These are phyloP conservation scores for Promerops cafer DNA, from an alignment of 2,113 vertebrate species.

Conservation along the genomic window DNA sequence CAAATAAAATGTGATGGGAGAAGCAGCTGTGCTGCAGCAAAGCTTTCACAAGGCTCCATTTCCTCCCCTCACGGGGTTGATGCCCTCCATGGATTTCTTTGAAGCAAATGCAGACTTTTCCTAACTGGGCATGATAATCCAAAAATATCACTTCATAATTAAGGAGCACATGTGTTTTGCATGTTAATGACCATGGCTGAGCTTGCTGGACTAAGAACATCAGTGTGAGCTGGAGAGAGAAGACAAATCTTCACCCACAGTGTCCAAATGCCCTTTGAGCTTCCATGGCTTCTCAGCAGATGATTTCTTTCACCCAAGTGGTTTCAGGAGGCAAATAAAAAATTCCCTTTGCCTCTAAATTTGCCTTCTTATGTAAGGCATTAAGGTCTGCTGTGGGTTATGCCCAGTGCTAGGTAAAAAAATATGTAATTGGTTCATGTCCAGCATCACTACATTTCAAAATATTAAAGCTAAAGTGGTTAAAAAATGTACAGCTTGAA, in stretches of 20 bases:
- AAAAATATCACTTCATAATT: neutral
- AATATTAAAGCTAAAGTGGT: neutral
- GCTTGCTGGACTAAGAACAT: neutral
- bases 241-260: neutral
- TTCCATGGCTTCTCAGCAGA: neutral
- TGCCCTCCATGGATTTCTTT: neutral
- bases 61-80: neutral
- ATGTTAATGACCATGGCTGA: neutral
- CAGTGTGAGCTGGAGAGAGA: neutral
- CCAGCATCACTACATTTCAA: neutral
- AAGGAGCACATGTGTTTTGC: neutral
- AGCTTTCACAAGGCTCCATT: neutral
- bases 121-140: neutral
- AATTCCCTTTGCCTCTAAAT: neutral
- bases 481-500: neutral
- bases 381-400: neutral
- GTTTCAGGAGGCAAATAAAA: neutral
- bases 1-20: neutral
- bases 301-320: neutral
- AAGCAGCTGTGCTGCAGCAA: neutral
- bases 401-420: neutral
- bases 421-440: rapidly evolving
- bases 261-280: neutral
- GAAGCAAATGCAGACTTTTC: neutral
- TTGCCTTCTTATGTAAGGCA: neutral